Percentiles rank a stretch among this genome's conserved stretches.
These are phyloP conservation scores for Pammene fasciana DNA, from an alignment of 2,888 invertebrate genomes.

Conservation along the genomic window DNA sequence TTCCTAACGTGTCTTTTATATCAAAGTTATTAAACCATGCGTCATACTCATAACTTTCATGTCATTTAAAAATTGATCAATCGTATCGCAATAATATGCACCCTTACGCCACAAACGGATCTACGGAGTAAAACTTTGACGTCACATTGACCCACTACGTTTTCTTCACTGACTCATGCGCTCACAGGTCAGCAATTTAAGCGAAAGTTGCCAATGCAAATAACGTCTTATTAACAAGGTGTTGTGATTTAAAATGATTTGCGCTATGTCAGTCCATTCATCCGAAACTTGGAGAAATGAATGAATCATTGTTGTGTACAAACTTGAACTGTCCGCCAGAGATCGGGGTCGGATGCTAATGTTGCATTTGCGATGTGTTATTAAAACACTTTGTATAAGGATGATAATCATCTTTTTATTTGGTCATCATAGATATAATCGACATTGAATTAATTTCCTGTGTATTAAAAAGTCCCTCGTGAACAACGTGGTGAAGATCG, in stretches of 20 bases:
- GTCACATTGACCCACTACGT: slow-evolving; percentile 55
- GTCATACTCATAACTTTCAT: slow-evolving; percentile 31
- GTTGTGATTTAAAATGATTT: slow-evolving; percentile 45
- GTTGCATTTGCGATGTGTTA: slow-evolving; percentile 8
- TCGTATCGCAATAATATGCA: slow-evolving; percentile 14
- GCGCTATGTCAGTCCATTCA: slow-evolving; percentile 49
- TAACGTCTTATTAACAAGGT: slow-evolving; percentile 42
- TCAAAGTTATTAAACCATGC: slow-evolving; percentile 15
- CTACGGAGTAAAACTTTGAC: slow-evolving; percentile 17
- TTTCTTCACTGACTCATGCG: slow-evolving; percentile 56
- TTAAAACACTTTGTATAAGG: slow-evolving; percentile 16
- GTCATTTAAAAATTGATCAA: not conserved
- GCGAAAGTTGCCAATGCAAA: slow-evolving; percentile 46
- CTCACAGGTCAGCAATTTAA: slow-evolving; percentile 45
- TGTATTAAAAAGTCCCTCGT: no score
- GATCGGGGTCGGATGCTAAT: slow-evolving; percentile 23
- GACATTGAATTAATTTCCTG: not conserved
- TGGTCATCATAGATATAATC: not conserved
- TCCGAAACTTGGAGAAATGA: slow-evolving; percentile 56
- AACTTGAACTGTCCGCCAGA: slow-evolving; percentile 18
- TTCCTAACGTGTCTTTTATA: no score
- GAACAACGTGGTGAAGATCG: no score
- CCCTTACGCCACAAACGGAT: slow-evolving; percentile 28
- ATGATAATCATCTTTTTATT: not conserved
- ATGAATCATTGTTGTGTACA: slow-evolving; percentile 60